Evolutionary conservation across 2,797 vertebrate genomes (phyloP), one percentile per base, ranked within the genome.

Genomic region (Natrix natrix): DNA sequence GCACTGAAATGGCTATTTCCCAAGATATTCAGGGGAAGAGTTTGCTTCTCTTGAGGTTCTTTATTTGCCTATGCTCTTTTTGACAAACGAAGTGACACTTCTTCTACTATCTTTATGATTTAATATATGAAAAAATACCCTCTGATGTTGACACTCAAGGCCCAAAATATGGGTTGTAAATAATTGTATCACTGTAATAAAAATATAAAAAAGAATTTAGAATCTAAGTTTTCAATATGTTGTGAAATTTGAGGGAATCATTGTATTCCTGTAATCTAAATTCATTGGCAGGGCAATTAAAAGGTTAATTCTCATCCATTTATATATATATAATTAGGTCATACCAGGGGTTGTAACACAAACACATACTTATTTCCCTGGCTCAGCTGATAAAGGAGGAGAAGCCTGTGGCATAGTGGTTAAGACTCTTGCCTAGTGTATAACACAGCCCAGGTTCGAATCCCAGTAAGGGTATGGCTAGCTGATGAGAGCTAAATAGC

Each of bases 261-360:
- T 13, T 90, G 52, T 37, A 90, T 13, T 59, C 5, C 37, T 78
- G 37, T 48, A 43, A 17, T 78, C 92, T 86, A 94, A 55, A 17
- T 48, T 61, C 52, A 63, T 12, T 57, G 22, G n/a, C 66, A 92
- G 54, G 91, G 0, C 32, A 94, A 6, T n/a, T 43, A 5, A 89
- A 43, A 94, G 2, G 14, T 26, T 94, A 86, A 32, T 78, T 93
- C 95, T 69, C 61, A 94, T 92, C 93, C 87, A 83, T 24, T 60
- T 87, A 37, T 37, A 37, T 37, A 37, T 88, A 48, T 48, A 48
- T 48, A n/a, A n/a, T n/a, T n/a, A n/a, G n/a, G n/a, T n/a, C n/a
- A n/a, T n/a, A n/a, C n/a, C n/a, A n/a, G n/a, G n/a, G n/a, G n/a
- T n/a, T n/a, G n/a, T n/a, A n/a, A n/a, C n/a, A n/a, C n/a, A n/a